Conservation (phyloP, 2,888 invertebrate species). For the Chrysotoxum bicinctum region DNA sequence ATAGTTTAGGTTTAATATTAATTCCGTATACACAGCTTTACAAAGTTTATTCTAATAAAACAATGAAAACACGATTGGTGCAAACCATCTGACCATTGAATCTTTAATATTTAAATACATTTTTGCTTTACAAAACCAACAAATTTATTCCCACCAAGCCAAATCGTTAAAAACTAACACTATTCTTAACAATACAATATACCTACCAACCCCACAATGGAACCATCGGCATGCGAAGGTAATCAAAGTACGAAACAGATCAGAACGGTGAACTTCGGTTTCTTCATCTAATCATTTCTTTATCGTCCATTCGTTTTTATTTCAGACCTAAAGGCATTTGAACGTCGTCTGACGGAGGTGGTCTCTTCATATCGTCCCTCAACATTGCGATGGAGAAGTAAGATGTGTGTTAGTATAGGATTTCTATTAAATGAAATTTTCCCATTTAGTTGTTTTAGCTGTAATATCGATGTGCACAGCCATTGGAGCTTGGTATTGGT, state of each 20-base stretch:
- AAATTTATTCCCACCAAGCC: conserved; percentile 1
- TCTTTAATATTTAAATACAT: background rate
- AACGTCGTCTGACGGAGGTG: conserved; percentile 97
- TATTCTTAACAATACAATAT: conserved; percentile 15
- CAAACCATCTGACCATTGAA: background rate
- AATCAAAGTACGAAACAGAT: conserved; percentile 76
- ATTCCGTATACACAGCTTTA: background rate
- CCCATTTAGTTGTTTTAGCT: conserved; percentile 89
- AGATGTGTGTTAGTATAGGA: conserved; percentile 76
- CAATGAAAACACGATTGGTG: conserved; percentile 54
- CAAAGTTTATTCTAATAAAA: conserved; percentile 16
- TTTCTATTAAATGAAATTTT: background rate
- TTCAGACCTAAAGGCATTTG: conserved; percentile 98
- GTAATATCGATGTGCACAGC: conserved; percentile 95
- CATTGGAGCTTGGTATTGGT: conserved; percentile 97
- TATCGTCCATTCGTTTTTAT: conserved; percentile 14
- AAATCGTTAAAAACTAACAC: background rate
- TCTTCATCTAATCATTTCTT: conserved; percentile 28
- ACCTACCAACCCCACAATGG: conserved; percentile 81
- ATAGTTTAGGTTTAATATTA: background rate
- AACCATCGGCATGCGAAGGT: conserved; percentile 97
- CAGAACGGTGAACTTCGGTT: conserved; percentile 65
- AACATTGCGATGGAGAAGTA: conserved; percentile 97
- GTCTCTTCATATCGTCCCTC: conserved; percentile 97
- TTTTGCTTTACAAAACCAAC: background rate